Base-by-base conservation (phyloP, 2,888 invertebrate species). In the Pseudanteris insignis region DNA sequence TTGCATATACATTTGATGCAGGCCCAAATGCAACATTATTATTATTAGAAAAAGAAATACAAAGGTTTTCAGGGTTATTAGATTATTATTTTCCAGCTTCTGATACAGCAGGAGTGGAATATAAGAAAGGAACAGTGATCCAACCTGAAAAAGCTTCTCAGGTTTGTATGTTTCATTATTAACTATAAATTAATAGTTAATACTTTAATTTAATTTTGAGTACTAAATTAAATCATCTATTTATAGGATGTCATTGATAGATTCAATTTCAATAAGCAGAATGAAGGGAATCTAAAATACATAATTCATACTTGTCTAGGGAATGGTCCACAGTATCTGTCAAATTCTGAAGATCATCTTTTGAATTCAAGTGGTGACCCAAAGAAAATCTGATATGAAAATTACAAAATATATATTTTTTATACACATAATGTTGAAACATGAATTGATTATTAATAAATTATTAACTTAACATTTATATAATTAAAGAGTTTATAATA, bases 1-100 rank as follows among this genome's bases (percentile, higher is more conserved):
- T 94, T 4, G 95, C 96, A 0, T 99, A 99, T 77, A 97, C 98
- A 9, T 99, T 94, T 83, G 99, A 99, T 85, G 99, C 99, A 46
- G 99, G 99, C 2, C 92, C 97, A 37, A 99, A 99, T 83, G 94
- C 94, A 2, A 96, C 94, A 78, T 81, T 98, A 0, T 96, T 91
- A 81, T 81, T 95, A 9, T 81, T 92, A 37, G 88, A 92, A 67
- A 82, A 89, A 61, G 86, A 91, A 77, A 88, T 95, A 0, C 82
- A 88, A 0, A 84, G 85, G 70, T 83, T 94, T 7, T 55, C 91
- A 13, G 81, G 86, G 15, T 77, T 92, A 8, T 79, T 96, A 2
- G 86, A 88, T 71, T 79, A 88, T 70, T 84, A 86, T 28, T 94
- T 94, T 70, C 94, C 94, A 10, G 82, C 86, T 48, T 43, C 46